These are phyloP conservation scores for Meloidogyne floridensis DNA, from an alignment of 1,140 invertebrate genomes.

Conservation along the genomic window DNA sequence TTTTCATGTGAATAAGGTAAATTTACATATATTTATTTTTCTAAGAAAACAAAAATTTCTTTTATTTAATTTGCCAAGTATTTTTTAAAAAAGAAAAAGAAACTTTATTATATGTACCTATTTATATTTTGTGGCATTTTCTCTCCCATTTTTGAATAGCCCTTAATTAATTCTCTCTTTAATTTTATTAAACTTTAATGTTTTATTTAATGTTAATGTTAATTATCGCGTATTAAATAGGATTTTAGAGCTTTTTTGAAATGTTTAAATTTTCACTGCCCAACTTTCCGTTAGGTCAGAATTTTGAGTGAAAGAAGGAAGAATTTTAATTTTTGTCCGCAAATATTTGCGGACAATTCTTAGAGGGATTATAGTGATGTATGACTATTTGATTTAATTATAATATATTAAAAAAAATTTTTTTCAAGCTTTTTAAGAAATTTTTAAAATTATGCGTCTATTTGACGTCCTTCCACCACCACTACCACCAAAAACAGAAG, in stretches of 20 bases:
- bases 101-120: not conserved
- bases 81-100: not conserved
- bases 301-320: too few species aligned
- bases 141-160: not conserved
- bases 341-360: too few species aligned
- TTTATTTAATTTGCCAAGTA: conserved; percentile 9
- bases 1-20: conserved; percentile 9
- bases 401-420: not conserved
- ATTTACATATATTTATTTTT: not conserved
- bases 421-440: not conserved
- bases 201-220: too few species aligned
- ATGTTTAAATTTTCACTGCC: too few species aligned
- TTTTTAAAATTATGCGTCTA: not conserved
- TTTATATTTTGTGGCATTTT: not conserved
- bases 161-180: too few species aligned
- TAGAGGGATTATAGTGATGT: too few species aligned
- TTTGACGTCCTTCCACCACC: not conserved
- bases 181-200: too few species aligned
- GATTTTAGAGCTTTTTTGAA: too few species aligned
- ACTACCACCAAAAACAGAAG: not conserved
- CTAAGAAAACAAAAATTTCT: not conserved
- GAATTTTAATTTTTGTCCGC: too few species aligned
- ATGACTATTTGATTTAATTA: too few species aligned
- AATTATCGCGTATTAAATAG: too few species aligned
- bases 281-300: too few species aligned